phyloP scores from a whole-genome alignment of 2,888 invertebrate genomes.

The Phlogophora meticulosa region DNA sequence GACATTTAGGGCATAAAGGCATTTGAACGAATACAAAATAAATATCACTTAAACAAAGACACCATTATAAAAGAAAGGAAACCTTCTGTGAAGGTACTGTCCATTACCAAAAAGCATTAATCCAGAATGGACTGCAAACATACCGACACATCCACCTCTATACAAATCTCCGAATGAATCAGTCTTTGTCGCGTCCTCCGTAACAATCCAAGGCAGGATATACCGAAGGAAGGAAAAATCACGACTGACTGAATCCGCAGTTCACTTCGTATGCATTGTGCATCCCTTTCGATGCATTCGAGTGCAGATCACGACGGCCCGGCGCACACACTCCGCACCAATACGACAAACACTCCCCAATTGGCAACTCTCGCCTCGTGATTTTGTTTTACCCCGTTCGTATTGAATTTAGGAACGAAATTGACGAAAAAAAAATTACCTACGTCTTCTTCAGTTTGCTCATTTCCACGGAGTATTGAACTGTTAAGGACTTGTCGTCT shows the following conservation, averaged over 20 bases:
- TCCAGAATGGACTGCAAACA: slow-evolving; percentile 18
- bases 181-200: slow-evolving; percentile 75
- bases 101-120: slow-evolving; percentile 15
- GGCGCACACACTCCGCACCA: slow-evolving; percentile 73
- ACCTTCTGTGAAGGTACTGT: background rate
- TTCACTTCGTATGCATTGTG: slow-evolving; percentile 86
- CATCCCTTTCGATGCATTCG: slow-evolving; percentile 77
- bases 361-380: slow-evolving; percentile 77
- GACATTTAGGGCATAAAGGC: background rate
- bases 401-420: slow-evolving; percentile 70
- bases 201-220: slow-evolving; percentile 73
- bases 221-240: slow-evolving; percentile 80
- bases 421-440: slow-evolving; percentile 44
- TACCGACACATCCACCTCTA: slow-evolving; percentile 62
- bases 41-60: background rate
- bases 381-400: slow-evolving; percentile 78
- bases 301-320: slow-evolving; percentile 79
- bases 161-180: slow-evolving; percentile 70
- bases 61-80: background rate
- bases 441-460: slow-evolving; percentile 40
- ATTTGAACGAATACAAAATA: background rate
- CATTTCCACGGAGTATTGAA: slow-evolving; percentile 53
- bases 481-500: slow-evolving; percentile 50
- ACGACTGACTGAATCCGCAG: slow-evolving; percentile 77
- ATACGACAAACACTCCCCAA: slow-evolving; percentile 85